Percentiles rank a stretch among this genome's conserved stretches.
Evolutionary conservation across 2,888 invertebrate species (phyloP).

Genomic region (Ophonus ardosiacus): DNA sequence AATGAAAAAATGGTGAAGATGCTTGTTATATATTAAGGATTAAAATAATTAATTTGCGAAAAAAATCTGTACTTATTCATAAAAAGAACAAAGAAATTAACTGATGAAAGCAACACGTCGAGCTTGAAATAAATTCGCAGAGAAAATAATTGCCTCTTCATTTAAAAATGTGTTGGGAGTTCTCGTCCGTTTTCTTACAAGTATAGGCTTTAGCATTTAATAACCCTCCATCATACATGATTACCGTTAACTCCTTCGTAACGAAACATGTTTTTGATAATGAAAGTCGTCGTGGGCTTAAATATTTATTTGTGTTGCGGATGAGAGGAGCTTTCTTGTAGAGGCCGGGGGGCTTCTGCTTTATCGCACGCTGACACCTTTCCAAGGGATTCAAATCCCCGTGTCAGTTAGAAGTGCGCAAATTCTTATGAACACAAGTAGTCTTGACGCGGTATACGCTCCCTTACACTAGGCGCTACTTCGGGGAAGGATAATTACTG

Average conservation of each 20-base stretch:
- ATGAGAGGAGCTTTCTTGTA: background rate
- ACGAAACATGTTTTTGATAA: slow-evolving; percentile 46
- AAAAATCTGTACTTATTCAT: background rate
- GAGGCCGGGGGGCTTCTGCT: background rate
- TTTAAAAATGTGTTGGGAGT: background rate
- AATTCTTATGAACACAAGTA: slow-evolving; percentile 50
- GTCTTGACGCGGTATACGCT: slow-evolving; percentile 34
- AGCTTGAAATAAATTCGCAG: background rate
- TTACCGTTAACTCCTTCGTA: slow-evolving; percentile 8
- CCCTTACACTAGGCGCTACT: slow-evolving; percentile 18
- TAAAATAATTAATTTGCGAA: background rate
- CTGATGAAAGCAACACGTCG: background rate
- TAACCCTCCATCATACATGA: slow-evolving; percentile 18
- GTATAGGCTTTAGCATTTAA: background rate
- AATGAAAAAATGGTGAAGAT: background rate
- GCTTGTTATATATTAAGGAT: background rate
- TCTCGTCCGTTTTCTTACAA: background rate
- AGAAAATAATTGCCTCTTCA: background rate
- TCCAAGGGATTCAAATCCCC: slow-evolving; percentile 40
- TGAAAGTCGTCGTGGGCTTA: slow-evolving; percentile 16
- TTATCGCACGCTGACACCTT: slow-evolving; percentile 40
- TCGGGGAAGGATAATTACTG: slow-evolving; percentile 43
- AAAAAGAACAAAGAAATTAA: background rate
- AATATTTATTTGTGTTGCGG: slow-evolving; percentile 44
- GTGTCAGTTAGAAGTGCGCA: slow-evolving; percentile 49